A percentile compares a stretch with the other conserved stretches of the same genome.
Evolutionary conservation across 1,140 invertebrate species (phyloP).

Genomic region (Psilanteris sp.): DNA sequence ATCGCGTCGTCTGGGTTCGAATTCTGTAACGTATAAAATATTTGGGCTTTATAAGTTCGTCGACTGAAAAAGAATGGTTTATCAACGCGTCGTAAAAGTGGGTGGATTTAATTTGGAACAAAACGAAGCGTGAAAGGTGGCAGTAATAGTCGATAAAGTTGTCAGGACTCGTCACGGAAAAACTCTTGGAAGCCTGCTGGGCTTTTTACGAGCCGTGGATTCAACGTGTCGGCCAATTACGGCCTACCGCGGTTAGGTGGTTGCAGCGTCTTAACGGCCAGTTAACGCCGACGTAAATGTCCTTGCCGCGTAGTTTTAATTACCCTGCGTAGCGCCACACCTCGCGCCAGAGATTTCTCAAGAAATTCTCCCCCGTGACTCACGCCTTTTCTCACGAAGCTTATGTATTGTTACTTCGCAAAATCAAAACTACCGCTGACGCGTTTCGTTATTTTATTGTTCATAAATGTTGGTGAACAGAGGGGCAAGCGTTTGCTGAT

Average conservation of each 20-base stretch:
- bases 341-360: slow-evolving; percentile 36
- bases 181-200: slow-evolving; percentile 68
- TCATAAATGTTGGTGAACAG: slow-evolving; percentile 19
- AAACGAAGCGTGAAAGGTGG: slow-evolving; percentile 49
- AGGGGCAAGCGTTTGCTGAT: too few species aligned
- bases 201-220: slow-evolving; percentile 73
- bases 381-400: slow-evolving; percentile 32
- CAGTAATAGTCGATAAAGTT: slow-evolving; percentile 64
- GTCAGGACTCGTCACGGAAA: slow-evolving; percentile 60
- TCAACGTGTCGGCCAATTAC: slow-evolving; percentile 74
- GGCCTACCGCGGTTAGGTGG: slow-evolving; percentile 73
- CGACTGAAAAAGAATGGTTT: slow-evolving; percentile 46
- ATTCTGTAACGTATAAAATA: too few species aligned
- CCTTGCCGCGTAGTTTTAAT: slow-evolving; percentile 73
- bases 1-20: too few species aligned
- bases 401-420: slow-evolving; percentile 25
- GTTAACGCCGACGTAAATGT: slow-evolving; percentile 76
- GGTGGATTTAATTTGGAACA: slow-evolving; percentile 56
- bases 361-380: slow-evolving; percentile 31
- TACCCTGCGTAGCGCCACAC: slow-evolving; percentile 66
- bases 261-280: slow-evolving; percentile 74
- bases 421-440: slow-evolving; percentile 19
- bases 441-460: slow-evolving; percentile 34
- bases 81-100: slow-evolving; percentile 39
- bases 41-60: slow-evolving; percentile 19